Base-by-base conservation (phyloP, 2,113 vertebrate species). In the Ptychochromis oligacanthus region DNA sequence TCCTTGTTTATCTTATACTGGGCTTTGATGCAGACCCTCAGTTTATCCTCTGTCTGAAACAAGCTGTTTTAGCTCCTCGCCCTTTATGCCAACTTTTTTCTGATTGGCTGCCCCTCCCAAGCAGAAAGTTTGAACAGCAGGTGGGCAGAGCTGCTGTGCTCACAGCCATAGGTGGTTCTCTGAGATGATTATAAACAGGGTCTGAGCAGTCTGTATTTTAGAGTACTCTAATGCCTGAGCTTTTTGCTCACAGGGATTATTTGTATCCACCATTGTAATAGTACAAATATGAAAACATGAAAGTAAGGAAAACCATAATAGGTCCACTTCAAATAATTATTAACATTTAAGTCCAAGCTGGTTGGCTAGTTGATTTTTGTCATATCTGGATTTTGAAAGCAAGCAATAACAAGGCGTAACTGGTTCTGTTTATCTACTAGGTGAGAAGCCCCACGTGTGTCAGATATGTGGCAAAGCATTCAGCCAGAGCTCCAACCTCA, bases 401-500 rank as follows among this genome's bases (percentile, higher is more conserved):
- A 52, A 49, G 10, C 43, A 31, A 20, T 52, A 52, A 72, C 24
- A 52, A 46, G 2, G 10, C 52, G 49, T 43, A 52, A 72, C 12
- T 12, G 40, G 17, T n/a, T 6, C 11, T 83, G n/a, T 91, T 60
- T 84, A 55, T 81, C 79, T 81, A 7, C 36, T 81, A 96, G 95
- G 95, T 1, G 95, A 96, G 86, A 96, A 95, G 88, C 95, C 95
- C 5, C 95, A 96, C 11, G 93, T 95, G 74, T 96, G 95, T 89
- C 88, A 86, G 67, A 93, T 95, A 83, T 96, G 95, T 80, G 95
- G 95, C 15, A 95, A 94, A 74, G 93, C 94, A 2, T 96, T 96
- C 93, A 96, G 95, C 84, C 95, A 96, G 87, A 96, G 95, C 87
- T 96, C 95, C 80, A 96, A 96, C 89, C 95, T 96, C 83, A 95